These are phyloP conservation scores for Drosophila antonietae DNA, from an alignment of 2,888 invertebrate species.

Conservation along the genomic window DNA sequence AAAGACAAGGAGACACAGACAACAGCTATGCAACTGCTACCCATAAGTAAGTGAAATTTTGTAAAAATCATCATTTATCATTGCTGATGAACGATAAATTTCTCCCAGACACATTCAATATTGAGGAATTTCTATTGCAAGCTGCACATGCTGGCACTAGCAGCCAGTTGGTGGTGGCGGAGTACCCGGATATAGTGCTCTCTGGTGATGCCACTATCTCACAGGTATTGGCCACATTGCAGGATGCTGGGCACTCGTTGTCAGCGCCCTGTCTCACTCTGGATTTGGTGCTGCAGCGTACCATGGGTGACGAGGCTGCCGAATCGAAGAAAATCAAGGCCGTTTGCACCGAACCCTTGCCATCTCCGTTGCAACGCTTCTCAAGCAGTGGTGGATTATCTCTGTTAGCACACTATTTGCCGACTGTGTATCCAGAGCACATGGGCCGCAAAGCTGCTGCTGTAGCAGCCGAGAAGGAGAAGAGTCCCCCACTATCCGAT, in stretches of 20 bases:
- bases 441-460: conserved; percentile 86
- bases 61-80: not conserved
- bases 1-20: conserved; percentile 81
- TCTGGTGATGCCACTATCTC: conserved; percentile 87
- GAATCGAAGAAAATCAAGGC: conserved; percentile 74
- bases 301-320: conserved; percentile 40
- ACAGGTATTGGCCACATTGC: conserved; percentile 87
- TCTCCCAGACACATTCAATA: conserved; percentile 76
- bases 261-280: conserved; percentile 85
- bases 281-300: conserved; percentile 72
- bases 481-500: conserved; percentile 83
- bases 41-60: conserved; percentile 34
- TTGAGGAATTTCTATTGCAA: conserved; percentile 81
- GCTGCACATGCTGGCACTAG: conserved; percentile 79
- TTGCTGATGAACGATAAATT: not conserved
- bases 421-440: conserved; percentile 94
- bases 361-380: conserved; percentile 91
- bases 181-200: conserved; percentile 85
- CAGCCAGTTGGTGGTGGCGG: conserved; percentile 85
- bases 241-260: conserved; percentile 85
- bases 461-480: conserved; percentile 84
- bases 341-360: conserved; percentile 82
- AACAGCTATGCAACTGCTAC: conserved; percentile 30
- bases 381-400: conserved; percentile 95
- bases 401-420: conserved; percentile 94